phyloP scores from a whole-genome alignment of 2,888 invertebrate genomes.

The Bibio marci region DNA sequence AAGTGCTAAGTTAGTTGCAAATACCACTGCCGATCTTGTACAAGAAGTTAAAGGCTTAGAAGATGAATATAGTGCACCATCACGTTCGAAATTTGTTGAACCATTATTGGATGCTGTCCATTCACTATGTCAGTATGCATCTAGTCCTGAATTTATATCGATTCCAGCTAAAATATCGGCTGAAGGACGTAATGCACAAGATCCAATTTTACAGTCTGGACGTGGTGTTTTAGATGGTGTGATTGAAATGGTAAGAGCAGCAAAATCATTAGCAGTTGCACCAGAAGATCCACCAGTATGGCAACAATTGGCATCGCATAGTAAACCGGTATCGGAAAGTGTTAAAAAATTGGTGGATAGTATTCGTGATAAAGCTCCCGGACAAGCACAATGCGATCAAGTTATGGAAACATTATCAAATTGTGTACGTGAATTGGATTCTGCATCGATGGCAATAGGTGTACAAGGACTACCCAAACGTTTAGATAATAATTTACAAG shows the following conservation, averaged over 20 bases:
- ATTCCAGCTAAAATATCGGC: constrained; percentile 81
- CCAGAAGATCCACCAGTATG: constrained; percentile 87
- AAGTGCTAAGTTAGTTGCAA: constrained; percentile 93
- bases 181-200: constrained; percentile 67
- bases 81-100: constrained; percentile 58
- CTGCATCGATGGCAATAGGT: constrained; percentile 75
- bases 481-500: constrained; percentile 52
- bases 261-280: constrained; percentile 71
- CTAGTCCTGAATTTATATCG: constrained; percentile 83
- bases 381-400: constrained; percentile 81
- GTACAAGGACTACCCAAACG: constrained; percentile 55
- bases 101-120: constrained; percentile 84
- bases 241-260: constrained; percentile 77
- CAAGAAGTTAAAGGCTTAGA: constrained; percentile 86
- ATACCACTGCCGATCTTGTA: constrained; percentile 84
- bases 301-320: constrained; percentile 86
- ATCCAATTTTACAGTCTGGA: constrained; percentile 75
- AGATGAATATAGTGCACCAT: constrained; percentile 69
- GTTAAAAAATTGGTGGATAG: constrained; percentile 88
- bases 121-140: constrained; percentile 81
- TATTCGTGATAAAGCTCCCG: constrained; percentile 88
- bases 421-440: constrained; percentile 67
- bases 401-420: constrained; percentile 61
- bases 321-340: constrained; percentile 89
- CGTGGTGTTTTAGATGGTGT: constrained; percentile 64